phyloP scores from a whole-genome alignment of 2,888 invertebrate species.

The Congeria kusceri region DNA sequence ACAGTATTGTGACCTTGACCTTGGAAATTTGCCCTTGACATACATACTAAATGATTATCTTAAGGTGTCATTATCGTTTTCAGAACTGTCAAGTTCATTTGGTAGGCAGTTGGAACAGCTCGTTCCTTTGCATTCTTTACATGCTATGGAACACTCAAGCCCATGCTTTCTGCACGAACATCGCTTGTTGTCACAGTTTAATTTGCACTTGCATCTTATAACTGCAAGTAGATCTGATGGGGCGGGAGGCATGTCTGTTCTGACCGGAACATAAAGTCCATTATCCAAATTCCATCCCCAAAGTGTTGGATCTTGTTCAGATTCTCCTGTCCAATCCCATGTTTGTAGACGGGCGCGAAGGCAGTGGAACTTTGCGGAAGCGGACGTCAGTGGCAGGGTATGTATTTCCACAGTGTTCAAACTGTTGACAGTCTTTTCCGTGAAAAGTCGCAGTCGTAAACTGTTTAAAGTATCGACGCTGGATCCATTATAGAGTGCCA shows the following conservation, averaged over 20 bases:
- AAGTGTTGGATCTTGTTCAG: background rate
- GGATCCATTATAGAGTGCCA: slow-evolving; percentile 36
- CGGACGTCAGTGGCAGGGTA: slow-evolving; percentile 65
- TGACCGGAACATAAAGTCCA: slow-evolving; percentile 30
- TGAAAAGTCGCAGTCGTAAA: slow-evolving; percentile 50
- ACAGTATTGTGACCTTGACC: too few species aligned
- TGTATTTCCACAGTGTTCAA: slow-evolving; percentile 56
- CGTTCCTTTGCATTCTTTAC: too few species aligned
- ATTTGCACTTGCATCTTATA: slow-evolving; percentile 55
- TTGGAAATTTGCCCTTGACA: too few species aligned
- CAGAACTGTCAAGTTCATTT: too few species aligned
- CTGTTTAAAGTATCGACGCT: slow-evolving; percentile 31
- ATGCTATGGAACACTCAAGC: slow-evolving; percentile 10
- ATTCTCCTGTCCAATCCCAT: slow-evolving; percentile 55
- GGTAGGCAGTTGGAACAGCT: too few species aligned
- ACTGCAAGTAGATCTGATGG: slow-evolving; percentile 52
- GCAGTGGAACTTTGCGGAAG: slow-evolving; percentile 62
- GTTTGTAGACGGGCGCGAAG: slow-evolving; percentile 63
- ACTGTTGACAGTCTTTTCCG: slow-evolving; percentile 42
- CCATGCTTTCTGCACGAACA: slow-evolving; percentile 61
- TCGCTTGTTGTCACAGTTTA: slow-evolving; percentile 44
- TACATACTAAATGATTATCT: too few species aligned
- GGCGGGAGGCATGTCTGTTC: slow-evolving; percentile 48
- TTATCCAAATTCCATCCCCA: slow-evolving; percentile 25
- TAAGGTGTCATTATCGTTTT: too few species aligned